Evolutionary conservation across 2,797 vertebrate species (phyloP), one percentile per base, ranked within the genome.

Genomic region (Sebastes elongatus): DNA sequence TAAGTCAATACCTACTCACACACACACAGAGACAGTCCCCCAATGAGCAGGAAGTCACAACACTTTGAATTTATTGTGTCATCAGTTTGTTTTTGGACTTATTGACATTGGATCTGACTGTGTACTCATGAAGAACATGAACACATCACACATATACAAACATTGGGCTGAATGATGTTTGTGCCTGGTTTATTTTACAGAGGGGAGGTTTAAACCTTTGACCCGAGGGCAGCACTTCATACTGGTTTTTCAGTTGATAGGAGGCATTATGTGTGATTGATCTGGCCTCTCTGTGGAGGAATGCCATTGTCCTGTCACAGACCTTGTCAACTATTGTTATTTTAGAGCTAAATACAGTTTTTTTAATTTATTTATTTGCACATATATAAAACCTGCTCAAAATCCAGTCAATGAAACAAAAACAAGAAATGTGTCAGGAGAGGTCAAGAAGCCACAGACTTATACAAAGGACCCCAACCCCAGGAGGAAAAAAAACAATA

Each of bases 191-290:
- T 74, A 20, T 70, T 81, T 84, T 18, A 66, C 22, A 65, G 10
- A 67, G 11, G 30, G 16, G 11, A 10, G 27, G 7, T 76, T 70
- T 83, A 81, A 79, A 88, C 86, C 76, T 85, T 87, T 86, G 82
- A 79, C 49, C 59, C 65, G 9, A 42, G 64, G 56, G 16, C 63
- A 78, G 64, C 5, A n/a, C 62, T 53, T 78, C 9, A 28, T 60
- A 30, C 56, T 52, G 53, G 0, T 30, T 7, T 71, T 74, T 83
- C n/a, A 74, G 8, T 57, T 60, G 11, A 4, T 80, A 23, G 60
- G 33, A 62, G 64, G 2, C 7, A 72, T 70, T 14, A 23, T 28
- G 5, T 53, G 7, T 65, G 25, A 55, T 35, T 35, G 33, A 67
- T 78, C 42, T 59, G 22, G 2, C 25, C 25, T 71, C 16, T 53